A percentile compares a stretch with the other conserved stretches of the same genome.
These are phyloP conservation scores for Phoxinus dragarum DNA, from an alignment of 2,797 vertebrate species.

Conservation along the genomic window DNA sequence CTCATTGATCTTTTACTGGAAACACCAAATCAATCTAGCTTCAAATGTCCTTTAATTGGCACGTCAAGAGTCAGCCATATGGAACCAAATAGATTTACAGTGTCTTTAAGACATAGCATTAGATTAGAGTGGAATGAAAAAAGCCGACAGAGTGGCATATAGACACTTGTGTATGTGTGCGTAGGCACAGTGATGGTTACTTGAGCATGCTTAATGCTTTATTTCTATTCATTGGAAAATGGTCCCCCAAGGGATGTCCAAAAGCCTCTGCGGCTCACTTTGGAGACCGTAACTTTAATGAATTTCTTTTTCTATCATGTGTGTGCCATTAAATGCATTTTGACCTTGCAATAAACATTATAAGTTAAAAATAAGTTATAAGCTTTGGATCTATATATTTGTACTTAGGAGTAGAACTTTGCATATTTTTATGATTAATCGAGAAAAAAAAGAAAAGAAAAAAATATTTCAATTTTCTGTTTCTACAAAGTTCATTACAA, in stretches of 20 bases:
- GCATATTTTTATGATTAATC: slow-evolving; percentile 14
- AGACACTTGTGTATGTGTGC: slow-evolving; percentile 7
- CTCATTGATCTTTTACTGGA: not conserved
- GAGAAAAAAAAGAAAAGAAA: too few species aligned
- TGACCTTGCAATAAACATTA: slow-evolving; percentile 16
- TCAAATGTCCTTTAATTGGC: not conserved
- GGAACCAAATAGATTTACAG: slow-evolving; percentile 1
- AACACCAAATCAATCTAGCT: slow-evolving; percentile 16
- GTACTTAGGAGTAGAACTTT: not conserved
- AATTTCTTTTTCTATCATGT: slow-evolving; percentile 27
- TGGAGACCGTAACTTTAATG: slow-evolving; percentile 32
- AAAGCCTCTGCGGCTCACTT: slow-evolving; percentile 37
- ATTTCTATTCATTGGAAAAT: slow-evolving; percentile 55
- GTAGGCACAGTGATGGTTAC: slow-evolving; percentile 22
- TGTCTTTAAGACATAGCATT: slow-evolving; percentile 7
- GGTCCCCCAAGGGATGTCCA: slow-evolving; percentile 8
- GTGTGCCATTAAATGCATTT: slow-evolving; percentile 36
- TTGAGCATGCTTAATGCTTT: slow-evolving; percentile 47
- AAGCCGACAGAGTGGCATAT: not conserved
- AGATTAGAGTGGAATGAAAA: not conserved
- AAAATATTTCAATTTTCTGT: too few species aligned
- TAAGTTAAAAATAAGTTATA: not conserved
- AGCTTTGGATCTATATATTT: not conserved
- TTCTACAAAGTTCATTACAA: too few species aligned
- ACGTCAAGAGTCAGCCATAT: not conserved